phyloP scores from a whole-genome alignment of 2,797 vertebrate species.

The Hoplostethus mediterraneus region DNA sequence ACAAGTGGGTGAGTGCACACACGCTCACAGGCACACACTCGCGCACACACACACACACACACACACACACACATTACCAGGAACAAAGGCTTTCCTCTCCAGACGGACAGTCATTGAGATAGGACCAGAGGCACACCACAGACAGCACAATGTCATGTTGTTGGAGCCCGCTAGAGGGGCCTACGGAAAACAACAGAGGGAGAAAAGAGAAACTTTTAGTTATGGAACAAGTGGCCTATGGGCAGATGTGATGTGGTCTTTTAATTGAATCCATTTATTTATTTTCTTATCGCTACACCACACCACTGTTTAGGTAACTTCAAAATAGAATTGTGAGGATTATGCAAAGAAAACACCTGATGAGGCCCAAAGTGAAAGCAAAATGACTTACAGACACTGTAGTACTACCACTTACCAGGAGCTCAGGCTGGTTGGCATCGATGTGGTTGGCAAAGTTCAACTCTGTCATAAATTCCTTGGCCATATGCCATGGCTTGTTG shows the following conservation, averaged over 20 bases:
- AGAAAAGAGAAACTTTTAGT: too few species aligned
- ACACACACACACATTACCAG: conserved; percentile 58
- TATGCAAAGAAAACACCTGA: too few species aligned
- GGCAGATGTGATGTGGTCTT: background rate
- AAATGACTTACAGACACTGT: background rate
- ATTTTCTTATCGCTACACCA: too few species aligned
- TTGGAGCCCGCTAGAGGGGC: conserved; percentile 63
- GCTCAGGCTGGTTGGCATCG: conserved; percentile 44
- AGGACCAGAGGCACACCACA: conserved; percentile 60
- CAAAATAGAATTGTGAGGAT: too few species aligned
- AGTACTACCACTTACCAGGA: conserved; percentile 55
- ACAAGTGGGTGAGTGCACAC: background rate
- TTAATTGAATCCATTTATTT: too few species aligned
- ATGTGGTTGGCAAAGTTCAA: conserved; percentile 56
- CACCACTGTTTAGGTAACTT: too few species aligned
- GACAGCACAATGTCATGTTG: conserved; percentile 43
- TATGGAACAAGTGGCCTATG: background rate
- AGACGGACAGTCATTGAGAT: conserved; percentile 49
- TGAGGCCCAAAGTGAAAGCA: too few species aligned
- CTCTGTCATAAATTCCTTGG: conserved; percentile 61
- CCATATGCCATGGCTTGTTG: conserved; percentile 66
- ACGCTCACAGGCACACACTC: background rate
- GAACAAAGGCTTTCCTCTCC: conserved; percentile 65
- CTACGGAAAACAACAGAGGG: conserved; percentile 46
- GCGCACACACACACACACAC: too few species aligned